Evolutionary conservation across 2,797 vertebrate genomes (phyloP), one percentile per base, ranked within the genome.

Genomic region (Neopelma chrysocephalum): DNA sequence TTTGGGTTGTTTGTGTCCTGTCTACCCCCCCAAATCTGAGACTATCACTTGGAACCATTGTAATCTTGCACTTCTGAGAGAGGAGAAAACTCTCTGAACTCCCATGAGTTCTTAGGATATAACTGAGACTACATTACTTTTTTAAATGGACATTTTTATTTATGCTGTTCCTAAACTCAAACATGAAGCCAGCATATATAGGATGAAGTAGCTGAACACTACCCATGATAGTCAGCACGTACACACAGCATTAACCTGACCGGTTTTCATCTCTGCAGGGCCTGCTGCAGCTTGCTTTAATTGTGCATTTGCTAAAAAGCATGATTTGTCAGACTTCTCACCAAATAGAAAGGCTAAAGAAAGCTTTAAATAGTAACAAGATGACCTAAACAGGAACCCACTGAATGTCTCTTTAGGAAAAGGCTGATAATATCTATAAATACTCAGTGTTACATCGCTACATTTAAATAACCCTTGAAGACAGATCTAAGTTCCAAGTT

Each of bases 381-480:
- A 93, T 91, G 87, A 92, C 88, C 90, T 86, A 76, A 96, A 93
- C 79, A 90, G 92, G 84, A 95, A 95, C 89, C 61, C 54, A 82
- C 76, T 29, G 62, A 89, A 78, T n/a, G 43, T 62, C 62, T 76
- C 82, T 86, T 95, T 93, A 93, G 80, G 82, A 94, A 94, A 95
- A 94, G 36, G 51, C 87, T 95, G 76, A 76, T 86, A 89, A 93
- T 42, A 86, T 91, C 95, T 94, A 93, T 83, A 95, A 96, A 95
- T 96, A 91, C 50, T 71, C 90, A 11, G 6, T 42, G 61, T 72
- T 91, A 71, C 31, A 25, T 4, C 81, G 79, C 53, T 89, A 58
- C 32, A 88, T 88, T 92, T 86, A 93, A 92, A 78, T 78, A 93
- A 72, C 45, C 58, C 54, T 54, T 86, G 42, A 89, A 64, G 69